Evolutionary conservation across 2,888 invertebrate genomes (phyloP).

Genomic region (Bruchidius siliquastri): DNA sequence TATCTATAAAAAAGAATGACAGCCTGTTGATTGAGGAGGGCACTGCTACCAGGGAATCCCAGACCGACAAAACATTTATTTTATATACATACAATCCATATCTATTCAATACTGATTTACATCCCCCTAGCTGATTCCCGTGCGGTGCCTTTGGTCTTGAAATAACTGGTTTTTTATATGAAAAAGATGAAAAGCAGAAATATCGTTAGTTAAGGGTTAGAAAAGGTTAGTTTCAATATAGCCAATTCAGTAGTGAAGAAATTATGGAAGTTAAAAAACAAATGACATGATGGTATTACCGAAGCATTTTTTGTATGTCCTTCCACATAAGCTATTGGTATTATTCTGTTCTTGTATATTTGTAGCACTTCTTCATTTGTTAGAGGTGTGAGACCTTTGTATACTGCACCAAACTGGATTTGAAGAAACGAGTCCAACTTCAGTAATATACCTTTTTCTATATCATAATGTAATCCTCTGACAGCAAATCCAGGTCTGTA

Average conservation of each 20-base stretch:
- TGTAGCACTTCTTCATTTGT: constrained; percentile 79
- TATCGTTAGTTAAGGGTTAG: neutral
- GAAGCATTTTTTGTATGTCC: constrained; percentile 67
- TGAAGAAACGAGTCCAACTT: constrained; percentile 95
- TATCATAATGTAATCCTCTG: constrained; percentile 96
- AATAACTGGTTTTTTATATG: too few relatives aligned
- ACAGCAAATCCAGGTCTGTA: constrained; percentile 94
- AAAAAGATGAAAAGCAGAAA: neutral
- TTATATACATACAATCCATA: too few relatives aligned
- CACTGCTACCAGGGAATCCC: too few relatives aligned
- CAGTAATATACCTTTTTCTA: constrained; percentile 86
- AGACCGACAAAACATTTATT: too few relatives aligned
- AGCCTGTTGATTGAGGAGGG: too few relatives aligned
- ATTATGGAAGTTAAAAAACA: neutral
- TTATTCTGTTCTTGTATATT: constrained; percentile 79
- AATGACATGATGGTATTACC: constrained; percentile 46
- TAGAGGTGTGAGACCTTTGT: constrained; percentile 77
- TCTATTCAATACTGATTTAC: too few relatives aligned
- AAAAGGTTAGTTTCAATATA: neutral
- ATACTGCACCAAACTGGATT: constrained; percentile 93
- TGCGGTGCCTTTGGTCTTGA: too few relatives aligned
- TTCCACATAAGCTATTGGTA: constrained; percentile 85
- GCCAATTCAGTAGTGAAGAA: neutral
- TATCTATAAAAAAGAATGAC: too few relatives aligned
- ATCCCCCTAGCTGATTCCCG: too few relatives aligned